These are phyloP conservation scores for Vanessa tameamea DNA, from an alignment of 1,140 invertebrate genomes.

Conservation along the genomic window DNA sequence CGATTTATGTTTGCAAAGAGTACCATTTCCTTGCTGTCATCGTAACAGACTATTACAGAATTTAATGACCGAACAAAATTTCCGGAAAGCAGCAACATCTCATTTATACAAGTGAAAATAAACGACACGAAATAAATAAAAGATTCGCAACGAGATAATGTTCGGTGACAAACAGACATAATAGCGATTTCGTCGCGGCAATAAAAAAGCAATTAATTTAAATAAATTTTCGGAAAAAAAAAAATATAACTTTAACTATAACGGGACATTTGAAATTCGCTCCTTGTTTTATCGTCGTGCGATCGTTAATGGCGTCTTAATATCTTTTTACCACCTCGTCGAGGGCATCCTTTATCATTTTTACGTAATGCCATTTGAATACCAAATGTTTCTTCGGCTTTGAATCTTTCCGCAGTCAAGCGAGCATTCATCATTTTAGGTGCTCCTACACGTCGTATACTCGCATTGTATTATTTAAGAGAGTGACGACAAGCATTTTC, in stretches of 20 bases:
- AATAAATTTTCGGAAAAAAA: constrained; percentile 50
- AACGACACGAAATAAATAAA: constrained; percentile 19
- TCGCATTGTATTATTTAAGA: too few species aligned
- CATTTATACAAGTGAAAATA: constrained; percentile 31
- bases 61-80: constrained; percentile 14
- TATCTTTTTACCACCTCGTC: constrained; percentile 57
- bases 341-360: constrained; percentile 51
- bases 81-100: constrained; percentile 8
- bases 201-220: constrained; percentile 71
- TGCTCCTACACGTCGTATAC: background rate
- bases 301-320: constrained; percentile 59
- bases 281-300: constrained; percentile 49
- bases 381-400: constrained; percentile 41
- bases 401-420: constrained; percentile 7
- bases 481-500: too few species aligned
- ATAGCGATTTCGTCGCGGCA: constrained; percentile 40
- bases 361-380: constrained; percentile 52
- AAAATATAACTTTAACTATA: constrained; percentile 47
- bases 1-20: constrained; percentile 17
- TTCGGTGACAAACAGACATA: constrained; percentile 41
- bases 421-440: constrained; percentile 4
- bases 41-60: constrained; percentile 14
- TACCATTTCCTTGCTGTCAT: constrained; percentile 19
- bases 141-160: constrained; percentile 9
- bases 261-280: constrained; percentile 60